Evolutionary conservation across 2,888 invertebrate species (phyloP).

Genomic region (Macropis europaea): DNA sequence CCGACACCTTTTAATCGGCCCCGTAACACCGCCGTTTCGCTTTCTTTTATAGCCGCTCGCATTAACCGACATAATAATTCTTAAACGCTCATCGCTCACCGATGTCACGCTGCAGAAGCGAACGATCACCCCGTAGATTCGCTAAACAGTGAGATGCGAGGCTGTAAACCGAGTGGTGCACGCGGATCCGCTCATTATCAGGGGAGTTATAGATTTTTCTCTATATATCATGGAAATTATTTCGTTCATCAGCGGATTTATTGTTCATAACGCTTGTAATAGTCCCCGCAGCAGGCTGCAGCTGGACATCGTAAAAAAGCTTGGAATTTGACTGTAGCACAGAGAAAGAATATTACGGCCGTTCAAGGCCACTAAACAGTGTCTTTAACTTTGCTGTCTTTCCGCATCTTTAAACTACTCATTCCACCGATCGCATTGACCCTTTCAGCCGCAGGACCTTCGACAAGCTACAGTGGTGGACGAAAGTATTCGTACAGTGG

Average conservation of each 20-base stretch:
- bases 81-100: slow-evolving; percentile 22
- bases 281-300: not conserved
- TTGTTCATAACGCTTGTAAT: not conserved
- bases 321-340: too few species aligned
- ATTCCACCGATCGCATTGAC: too few species aligned
- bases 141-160: not conserved
- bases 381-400: too few species aligned
- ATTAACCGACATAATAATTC: slow-evolving; percentile 26
- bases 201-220: slow-evolving; percentile 4
- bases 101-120: not conserved
- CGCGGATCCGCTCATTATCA: not conserved
- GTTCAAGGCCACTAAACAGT: too few species aligned
- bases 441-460: too few species aligned
- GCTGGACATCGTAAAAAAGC: too few species aligned
- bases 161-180: not conserved
- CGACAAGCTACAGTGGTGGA: too few species aligned
- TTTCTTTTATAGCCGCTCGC: slow-evolving; percentile 15
- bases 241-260: not conserved
- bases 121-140: not conserved
- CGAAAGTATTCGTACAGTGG: too few species aligned
- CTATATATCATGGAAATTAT: slow-evolving; percentile 9
- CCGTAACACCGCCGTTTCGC: slow-evolving; percentile 14
- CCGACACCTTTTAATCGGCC: slow-evolving; percentile 30
- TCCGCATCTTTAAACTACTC: too few species aligned
- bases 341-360: too few species aligned